Evolutionary conservation across 2,888 invertebrate species (phyloP), one percentile per base, ranked within the genome.

Genomic region (Drosophila tanythrix): DNA sequence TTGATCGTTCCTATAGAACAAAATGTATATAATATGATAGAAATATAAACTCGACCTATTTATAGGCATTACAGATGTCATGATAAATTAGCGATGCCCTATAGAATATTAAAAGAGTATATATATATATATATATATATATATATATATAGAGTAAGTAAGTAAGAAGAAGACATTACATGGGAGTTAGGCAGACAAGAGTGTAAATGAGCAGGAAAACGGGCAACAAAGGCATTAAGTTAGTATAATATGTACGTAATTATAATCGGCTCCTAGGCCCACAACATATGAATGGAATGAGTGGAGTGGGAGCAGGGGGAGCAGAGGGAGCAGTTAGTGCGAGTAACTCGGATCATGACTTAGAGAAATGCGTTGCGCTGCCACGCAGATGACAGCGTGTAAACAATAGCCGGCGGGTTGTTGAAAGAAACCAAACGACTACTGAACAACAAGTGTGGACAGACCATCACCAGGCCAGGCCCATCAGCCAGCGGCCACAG

Each of bases 361-460:
- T 64, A 50, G 70, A 67, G 61, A 79, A 82, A 84, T 70, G 83
- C 72, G 69, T 67, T 67, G 38, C 18, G 48, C 15, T 25, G 62
- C 48, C 53, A n/a, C 36, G 57, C 63, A 50, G 86, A 81, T 84
- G 84, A 85, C 84, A 88, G 71, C 73, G 79, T 68, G 74, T 76
- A 81, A 82, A 81, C 74, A 83, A 83, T 76, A 76, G 79, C 79
- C 72, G 62, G 59, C 57, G 67, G 69, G 58, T 65, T 73, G 67
- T 74, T 67, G 51, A 61, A 71, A 77, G 67, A 79, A 77, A 67
- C 50, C 38, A 59, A 71, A 55, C 70, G 67, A 61, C 74, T 81
- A 83, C 76, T 72, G 76, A 64, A 82, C 61, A 84, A 75, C 88
- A 87, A 88, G 85, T 87, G 83, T 75, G 66, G 78, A 84, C 75